Base-by-base conservation (phyloP, 2,888 invertebrate genomes). In the Hirtodrosophila cameraria region DNA sequence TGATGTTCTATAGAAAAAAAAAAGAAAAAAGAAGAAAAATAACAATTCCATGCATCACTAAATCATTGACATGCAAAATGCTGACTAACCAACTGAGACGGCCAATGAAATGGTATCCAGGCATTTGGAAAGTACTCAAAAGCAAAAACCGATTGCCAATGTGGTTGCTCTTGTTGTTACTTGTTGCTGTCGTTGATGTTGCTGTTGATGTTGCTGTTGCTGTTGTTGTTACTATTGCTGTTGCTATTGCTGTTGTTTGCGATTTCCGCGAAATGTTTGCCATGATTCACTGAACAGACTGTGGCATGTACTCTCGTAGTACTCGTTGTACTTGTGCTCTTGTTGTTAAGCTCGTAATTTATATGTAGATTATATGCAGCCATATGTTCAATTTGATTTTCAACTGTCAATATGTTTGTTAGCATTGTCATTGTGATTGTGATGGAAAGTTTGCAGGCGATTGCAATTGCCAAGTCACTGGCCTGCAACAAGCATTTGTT, bases 181-280 rank as follows among this genome's bases (percentile, higher is more conserved):
- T 1, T 38, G 48, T 38, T 46, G 39, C 13, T 45, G 8, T n/a
- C 35, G 38, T 23, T 15, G 12, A 27, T 36, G 42, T 45, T 48
- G 33, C 16, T 60, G 54, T 58, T 69, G 42, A 28, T 42, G 27
- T 50, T 31, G 33, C 27, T 46, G 36, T 42, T 52, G 43, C 15
- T 36, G 28, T 35, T 67, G 61, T 6, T 48, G 28, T 16, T 45
- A n/a, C 23, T 30, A 8, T 6, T 23, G 11, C n/a, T 45, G 25
- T 23, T 45, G 42, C 8, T 33, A 31, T 7, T 39, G 35, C 39
- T 66, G 28, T 38, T 66, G 33, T 23, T 31, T 39, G 60, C 59
- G 63, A 86, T 86, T 86, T 85, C 80, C 80, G 80, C 80, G 80
- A 80, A 82, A 59, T 70, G 83, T 52, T 67, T 73, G 73, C 66